Evolutionary conservation across 2,113 vertebrate species (phyloP).

Genomic region (Ictalurus furcatus): DNA sequence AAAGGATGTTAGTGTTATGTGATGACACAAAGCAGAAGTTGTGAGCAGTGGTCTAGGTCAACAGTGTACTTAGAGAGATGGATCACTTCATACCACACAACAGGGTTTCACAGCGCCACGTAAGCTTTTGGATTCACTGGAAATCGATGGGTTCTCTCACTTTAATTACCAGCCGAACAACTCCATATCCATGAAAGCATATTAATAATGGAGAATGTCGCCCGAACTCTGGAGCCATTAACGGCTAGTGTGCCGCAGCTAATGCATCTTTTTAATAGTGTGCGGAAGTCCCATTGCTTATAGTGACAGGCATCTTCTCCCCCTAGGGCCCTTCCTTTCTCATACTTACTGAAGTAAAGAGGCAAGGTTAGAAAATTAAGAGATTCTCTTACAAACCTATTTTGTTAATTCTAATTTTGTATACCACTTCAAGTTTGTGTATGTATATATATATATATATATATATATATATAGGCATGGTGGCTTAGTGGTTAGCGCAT

Average conservation of each 20-base stretch:
- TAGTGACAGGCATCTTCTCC: conserved; percentile 52
- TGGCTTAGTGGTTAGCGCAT: no score
- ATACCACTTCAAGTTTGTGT: neutral
- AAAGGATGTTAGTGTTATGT: neutral
- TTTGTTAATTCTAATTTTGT: neutral
- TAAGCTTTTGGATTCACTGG: conserved; percentile 33
- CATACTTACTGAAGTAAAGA: conserved; percentile 32
- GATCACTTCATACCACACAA: conserved; percentile 49
- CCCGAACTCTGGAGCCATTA: conserved; percentile 52
- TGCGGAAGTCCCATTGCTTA: conserved; percentile 56
- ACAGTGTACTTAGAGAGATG: conserved; percentile 34
- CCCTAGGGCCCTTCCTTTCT: conserved; percentile 34
- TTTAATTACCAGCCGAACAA: conserved; percentile 57
- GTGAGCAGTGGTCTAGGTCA: conserved; percentile 19
- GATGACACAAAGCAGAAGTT: conserved; percentile 34
- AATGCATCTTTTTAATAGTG: conserved; percentile 57
- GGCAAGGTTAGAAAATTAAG: conserved; percentile 18
- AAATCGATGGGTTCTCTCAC: conserved; percentile 51
- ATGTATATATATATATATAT: no score
- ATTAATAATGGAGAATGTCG: conserved; percentile 59
- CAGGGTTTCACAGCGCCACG: conserved; percentile 12
- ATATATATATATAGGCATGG: neutral
- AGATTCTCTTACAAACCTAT: neutral
- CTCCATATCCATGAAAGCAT: conserved; percentile 48
- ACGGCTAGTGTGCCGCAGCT: conserved; percentile 40